phyloP scores from a whole-genome alignment of 2,113 vertebrate genomes.

The Amblyornis subalaris region DNA sequence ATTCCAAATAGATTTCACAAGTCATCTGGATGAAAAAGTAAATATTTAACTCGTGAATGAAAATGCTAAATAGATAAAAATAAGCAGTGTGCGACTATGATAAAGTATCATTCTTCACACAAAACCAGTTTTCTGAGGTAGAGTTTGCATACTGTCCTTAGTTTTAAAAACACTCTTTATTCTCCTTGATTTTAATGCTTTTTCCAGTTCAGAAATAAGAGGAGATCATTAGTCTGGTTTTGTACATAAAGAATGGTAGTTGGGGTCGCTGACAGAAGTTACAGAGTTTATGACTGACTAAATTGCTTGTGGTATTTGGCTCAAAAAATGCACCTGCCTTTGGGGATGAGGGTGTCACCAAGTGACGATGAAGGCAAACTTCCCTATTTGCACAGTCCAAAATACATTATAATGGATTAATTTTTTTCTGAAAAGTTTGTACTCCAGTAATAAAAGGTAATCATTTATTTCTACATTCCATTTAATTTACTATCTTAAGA shows the following conservation, averaged over 20 bases:
- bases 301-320: neutral
- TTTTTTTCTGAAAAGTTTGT: neutral
- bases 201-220: neutral
- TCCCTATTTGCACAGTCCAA: neutral
- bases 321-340: neutral
- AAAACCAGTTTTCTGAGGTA: neutral
- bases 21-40: neutral
- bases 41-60: neutral
- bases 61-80: neutral
- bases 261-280: neutral
- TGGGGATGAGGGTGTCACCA: too few species aligned
- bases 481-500: neutral
- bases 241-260: neutral
- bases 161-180: neutral
- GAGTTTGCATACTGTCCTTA: neutral
- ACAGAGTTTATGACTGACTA: neutral
- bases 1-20: neutral
- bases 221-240: neutral
- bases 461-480: neutral
- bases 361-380: neutral
- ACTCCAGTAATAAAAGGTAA: neutral
- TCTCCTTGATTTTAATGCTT: neutral
- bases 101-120: neutral
- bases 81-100: neutral
- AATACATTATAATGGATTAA: neutral